A percentile compares a stretch with the other conserved stretches of the same genome.
Evolutionary conservation across 2,797 vertebrate genomes (phyloP).

Genomic region (Mustela erminea): DNA sequence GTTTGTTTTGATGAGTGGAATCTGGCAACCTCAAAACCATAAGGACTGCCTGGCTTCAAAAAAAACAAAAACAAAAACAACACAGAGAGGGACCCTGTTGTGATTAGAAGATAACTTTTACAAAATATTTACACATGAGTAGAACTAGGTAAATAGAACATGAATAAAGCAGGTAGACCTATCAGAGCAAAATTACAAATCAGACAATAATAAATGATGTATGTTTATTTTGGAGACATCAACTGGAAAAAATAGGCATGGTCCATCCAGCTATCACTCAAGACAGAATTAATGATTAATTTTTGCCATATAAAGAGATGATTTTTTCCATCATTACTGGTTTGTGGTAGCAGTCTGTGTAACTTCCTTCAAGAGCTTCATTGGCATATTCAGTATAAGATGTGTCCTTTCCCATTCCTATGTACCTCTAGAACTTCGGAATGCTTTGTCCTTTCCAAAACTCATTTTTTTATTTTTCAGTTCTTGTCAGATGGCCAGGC

Average conservation of each 20-base stretch:
- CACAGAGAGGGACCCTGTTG: not conserved
- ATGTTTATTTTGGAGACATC: not conserved
- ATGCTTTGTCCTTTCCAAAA: not conserved
- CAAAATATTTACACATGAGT: not conserved
- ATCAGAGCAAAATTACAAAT: not conserved
- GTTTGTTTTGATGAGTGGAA: not conserved
- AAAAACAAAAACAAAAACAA: not conserved
- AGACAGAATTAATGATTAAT: not conserved
- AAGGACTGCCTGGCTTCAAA: not conserved
- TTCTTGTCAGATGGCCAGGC: not conserved
- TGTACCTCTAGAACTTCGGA: not conserved
- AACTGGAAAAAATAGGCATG: not conserved
- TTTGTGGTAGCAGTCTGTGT: not conserved
- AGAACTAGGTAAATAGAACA: not conserved
- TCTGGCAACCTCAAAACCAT: not conserved
- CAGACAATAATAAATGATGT: not conserved
- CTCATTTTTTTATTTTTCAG: not conserved
- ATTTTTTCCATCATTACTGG: not conserved
- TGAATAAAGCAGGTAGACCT: not conserved
- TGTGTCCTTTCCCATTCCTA: not conserved
- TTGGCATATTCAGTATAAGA: not conserved
- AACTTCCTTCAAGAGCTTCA: not conserved
- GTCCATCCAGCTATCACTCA: not conserved
- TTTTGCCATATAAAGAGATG: slow-evolving; percentile 3
- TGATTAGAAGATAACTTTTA: not conserved